phyloP scores from a whole-genome alignment of 2,797 vertebrate species.

The Tauraco hartlaubi region DNA sequence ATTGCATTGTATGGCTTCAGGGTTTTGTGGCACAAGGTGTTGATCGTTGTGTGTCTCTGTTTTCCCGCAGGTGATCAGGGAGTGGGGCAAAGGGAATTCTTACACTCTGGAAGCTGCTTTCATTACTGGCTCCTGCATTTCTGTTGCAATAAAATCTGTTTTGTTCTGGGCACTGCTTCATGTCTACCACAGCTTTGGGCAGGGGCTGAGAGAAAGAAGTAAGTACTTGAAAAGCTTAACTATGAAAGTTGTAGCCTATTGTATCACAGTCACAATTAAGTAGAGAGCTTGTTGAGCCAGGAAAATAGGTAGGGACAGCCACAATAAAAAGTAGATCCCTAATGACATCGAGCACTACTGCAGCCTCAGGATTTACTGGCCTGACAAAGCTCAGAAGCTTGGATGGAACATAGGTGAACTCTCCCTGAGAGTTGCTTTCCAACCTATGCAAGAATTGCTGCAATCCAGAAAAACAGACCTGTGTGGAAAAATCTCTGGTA shows the following conservation, averaged over 20 bases:
- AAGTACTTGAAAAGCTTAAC: slow-evolving; percentile 61
- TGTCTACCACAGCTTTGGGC: slow-evolving; percentile 85
- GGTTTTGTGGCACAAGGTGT: neutral
- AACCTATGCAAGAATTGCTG: neutral
- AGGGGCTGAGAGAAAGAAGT: slow-evolving; percentile 88
- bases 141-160: slow-evolving; percentile 84
- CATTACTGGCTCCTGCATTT: slow-evolving; percentile 81
- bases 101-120: slow-evolving; percentile 85
- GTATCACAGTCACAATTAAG: neutral
- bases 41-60: neutral
- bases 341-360: neutral
- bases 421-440: neutral
- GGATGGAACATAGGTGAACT: rapidly evolving
- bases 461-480: neutral
- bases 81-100: slow-evolving; percentile 78
- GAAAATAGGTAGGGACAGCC: neutral
- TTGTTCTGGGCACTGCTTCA: slow-evolving; percentile 83
- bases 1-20: neutral
- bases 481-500: neutral
- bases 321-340: neutral
- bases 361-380: neutral
- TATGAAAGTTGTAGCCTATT: neutral
- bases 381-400: neutral
- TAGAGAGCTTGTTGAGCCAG: neutral
- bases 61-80: slow-evolving; percentile 73